Evolutionary conservation across 1,140 invertebrate species (phyloP).

Genomic region (Aphelinus atriplicis): DNA sequence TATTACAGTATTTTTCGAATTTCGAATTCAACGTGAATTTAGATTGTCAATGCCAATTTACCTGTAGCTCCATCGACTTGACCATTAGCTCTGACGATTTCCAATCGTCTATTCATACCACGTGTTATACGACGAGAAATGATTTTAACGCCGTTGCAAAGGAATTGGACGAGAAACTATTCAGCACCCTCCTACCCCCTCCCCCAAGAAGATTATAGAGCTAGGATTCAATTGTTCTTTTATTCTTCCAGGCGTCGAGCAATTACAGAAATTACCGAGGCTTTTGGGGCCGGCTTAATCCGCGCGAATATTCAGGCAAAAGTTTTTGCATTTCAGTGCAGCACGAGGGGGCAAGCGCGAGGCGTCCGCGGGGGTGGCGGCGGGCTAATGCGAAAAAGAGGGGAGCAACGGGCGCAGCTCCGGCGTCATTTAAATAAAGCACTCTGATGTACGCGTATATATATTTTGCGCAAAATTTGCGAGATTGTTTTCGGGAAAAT

Average conservation of each 20-base stretch:
- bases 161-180: too few species aligned
- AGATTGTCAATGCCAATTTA: too few species aligned
- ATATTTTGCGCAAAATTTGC: conserved; percentile 17
- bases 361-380: not conserved
- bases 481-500: conserved; percentile 26
- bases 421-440: conserved; percentile 15
- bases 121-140: too few species aligned
- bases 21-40: too few species aligned
- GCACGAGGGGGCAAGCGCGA: not conserved
- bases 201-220: too few species aligned
- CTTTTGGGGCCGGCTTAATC: too few species aligned
- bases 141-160: too few species aligned
- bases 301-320: conserved; percentile 6
- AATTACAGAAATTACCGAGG: conserved; percentile 14
- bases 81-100: too few species aligned
- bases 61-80: too few species aligned
- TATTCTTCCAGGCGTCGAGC: not conserved
- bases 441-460: not conserved
- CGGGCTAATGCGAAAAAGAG: not conserved
- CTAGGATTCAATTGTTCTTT: conserved; percentile 6
- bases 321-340: conserved; percentile 22
- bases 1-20: too few species aligned
- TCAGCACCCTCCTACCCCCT: too few species aligned
- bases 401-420: not conserved
- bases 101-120: too few species aligned